A percentile compares a stretch with the other conserved stretches of the same genome.
Evolutionary conservation across 2,113 vertebrate genomes (phyloP).

Genomic region (Chloropsis hardwickii): DNA sequence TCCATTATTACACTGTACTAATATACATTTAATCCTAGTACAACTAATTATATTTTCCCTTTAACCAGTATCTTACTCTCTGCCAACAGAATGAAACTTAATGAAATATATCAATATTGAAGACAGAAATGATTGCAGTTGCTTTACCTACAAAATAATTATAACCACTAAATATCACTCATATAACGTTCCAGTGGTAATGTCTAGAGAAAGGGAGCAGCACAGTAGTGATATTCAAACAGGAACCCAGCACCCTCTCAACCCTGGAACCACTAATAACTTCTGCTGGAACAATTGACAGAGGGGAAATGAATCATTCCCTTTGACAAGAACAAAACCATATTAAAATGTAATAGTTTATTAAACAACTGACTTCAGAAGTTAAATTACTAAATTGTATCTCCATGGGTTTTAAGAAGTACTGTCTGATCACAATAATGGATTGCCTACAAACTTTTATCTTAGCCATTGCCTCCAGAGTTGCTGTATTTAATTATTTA

Average conservation of each 20-base stretch:
- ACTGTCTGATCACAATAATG: conserved; percentile 63
- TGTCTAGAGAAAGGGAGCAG: neutral
- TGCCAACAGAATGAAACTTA: conserved; percentile 44
- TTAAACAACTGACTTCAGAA: conserved; percentile 65
- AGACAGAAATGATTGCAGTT: neutral
- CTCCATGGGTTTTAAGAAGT: conserved; percentile 58
- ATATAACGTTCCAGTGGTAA: neutral
- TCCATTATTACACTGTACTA: conserved; percentile 19
- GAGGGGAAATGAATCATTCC: conserved; percentile 50
- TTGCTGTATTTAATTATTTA: conserved; percentile 75
- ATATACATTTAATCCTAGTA: conserved; percentile 58
- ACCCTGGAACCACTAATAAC: conserved; percentile 28
- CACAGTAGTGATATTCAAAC: neutral
- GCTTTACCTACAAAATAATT: conserved; percentile 29
- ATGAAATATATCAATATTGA: conserved; percentile 53
- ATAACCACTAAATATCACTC: neutral
- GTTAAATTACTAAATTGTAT: conserved; percentile 65
- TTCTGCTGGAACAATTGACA: conserved; percentile 41
- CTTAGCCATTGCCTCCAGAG: conserved; percentile 59
- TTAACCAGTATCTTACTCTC: conserved; percentile 20
- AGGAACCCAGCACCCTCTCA: neutral
- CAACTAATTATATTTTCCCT: conserved; percentile 35
- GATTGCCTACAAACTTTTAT: conserved; percentile 73
- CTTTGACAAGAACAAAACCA: conserved; percentile 48
- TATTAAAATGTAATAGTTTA: conserved; percentile 66